Base-by-base conservation (phyloP, 1,140 invertebrate species). In the Eriocheir sinensis region DNA sequence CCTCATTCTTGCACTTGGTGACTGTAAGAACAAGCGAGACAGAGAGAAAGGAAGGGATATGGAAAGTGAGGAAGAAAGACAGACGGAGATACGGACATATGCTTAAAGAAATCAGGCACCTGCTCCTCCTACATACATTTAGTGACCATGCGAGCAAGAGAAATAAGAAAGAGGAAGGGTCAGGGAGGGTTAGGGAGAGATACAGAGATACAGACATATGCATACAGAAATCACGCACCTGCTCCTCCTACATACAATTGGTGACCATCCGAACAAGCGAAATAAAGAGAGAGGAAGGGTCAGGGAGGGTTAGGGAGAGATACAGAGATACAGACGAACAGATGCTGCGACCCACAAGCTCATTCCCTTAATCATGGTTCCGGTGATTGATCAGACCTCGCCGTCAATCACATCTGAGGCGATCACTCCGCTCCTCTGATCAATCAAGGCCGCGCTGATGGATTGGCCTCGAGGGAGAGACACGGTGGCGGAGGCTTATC, bases 291-390 rank as follows among this genome's bases (percentile, higher is more conserved):
- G 21, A 85, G 32, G 32, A n/a, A n/a, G n/a, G 21, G 85, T n/a
- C 32, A 86, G 85, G 34, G 85, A 86, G 85, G 34, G 85, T 36
- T 30, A 86, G 85, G 34, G 85, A 86, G 85, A 40, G 85, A 86
- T 30, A 86, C 32, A 40, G 85, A 86, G 85, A 40, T n/a, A n/a
- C n/a, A n/a, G n/a, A n/a, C n/a, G n/a, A n/a, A n/a, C 32, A 91
- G 53, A 91, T 36, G 38, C 36, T 36, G 12, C 32, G 81, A n/a
- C 30, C 0, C 32, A 85, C 34, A 17, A 40, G 21, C 32, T 40
- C 81, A 83, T 83, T 40, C 32, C 81, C 81, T 38, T 85, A 85
- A 36, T 38, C 81, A 36, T 34, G 36, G 81, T 9, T 85, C 81
- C 9, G 30, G 81, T 41, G 34, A 85, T 88, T 88, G 85, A 40